phyloP scores from a whole-genome alignment of 2,888 invertebrate species.

The Melipona beecheii region DNA sequence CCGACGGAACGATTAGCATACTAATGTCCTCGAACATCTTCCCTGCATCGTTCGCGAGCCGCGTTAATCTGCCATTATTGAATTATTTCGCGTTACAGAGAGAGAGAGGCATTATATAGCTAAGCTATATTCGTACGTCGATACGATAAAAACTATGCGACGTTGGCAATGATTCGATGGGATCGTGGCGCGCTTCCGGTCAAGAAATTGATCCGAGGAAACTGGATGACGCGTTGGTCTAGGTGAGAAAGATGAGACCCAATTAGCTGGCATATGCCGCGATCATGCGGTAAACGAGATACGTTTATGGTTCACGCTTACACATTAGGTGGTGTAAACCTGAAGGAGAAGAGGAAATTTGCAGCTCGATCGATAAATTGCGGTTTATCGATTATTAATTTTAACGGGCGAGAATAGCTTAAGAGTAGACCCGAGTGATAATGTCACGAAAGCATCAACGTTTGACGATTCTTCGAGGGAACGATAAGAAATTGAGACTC shows the following conservation, averaged over 20 bases:
- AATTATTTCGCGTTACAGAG: conserved; percentile 72
- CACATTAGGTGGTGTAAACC: too few relatives aligned
- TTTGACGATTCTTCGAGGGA: neutral
- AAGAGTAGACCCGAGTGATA: neutral
- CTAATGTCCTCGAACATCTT: conserved; percentile 62
- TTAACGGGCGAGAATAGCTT: neutral
- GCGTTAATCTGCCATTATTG: conserved; percentile 77
- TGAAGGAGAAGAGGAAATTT: neutral
- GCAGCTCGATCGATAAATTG: neutral
- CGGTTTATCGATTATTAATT: neutral
- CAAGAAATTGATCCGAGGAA: conserved; percentile 39
- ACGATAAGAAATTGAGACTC: neutral
- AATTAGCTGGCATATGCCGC: conserved; percentile 5
- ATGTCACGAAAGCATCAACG: neutral
- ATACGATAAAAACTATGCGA: conserved; percentile 68
- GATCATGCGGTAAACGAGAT: conserved; percentile 7
- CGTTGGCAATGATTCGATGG: conserved; percentile 27
- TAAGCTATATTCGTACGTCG: conserved; percentile 48
- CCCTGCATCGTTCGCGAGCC: conserved; percentile 28
- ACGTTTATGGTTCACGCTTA: neutral
- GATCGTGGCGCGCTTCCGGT: conserved; percentile 37
- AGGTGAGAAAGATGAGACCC: conserved; percentile 14
- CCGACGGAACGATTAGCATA: conserved; percentile 73
- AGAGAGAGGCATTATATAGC: conserved; percentile 36
- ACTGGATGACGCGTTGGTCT: conserved; percentile 5